Base-by-base conservation (phyloP, 2,113 vertebrate genomes). In the Atherinomorus stipes region DNA sequence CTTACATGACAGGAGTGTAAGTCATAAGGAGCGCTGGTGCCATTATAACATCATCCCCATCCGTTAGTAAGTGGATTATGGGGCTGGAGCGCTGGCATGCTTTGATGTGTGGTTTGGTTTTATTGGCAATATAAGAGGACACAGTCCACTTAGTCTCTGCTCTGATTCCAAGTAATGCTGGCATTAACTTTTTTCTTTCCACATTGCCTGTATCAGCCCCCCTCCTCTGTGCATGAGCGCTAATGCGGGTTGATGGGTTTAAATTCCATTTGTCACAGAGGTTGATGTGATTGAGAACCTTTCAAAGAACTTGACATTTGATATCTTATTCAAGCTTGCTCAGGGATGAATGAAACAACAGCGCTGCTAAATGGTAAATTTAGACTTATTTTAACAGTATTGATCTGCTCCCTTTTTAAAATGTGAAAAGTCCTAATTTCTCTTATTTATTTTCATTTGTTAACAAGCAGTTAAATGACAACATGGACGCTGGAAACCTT, bases 1-100 rank as follows among this genome's bases (percentile, higher is more conserved):
- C 62, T 74, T 69, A 72, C 80, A 85, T 83, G 86, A 88, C 81
- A 88, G 78, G 62, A 87, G 81, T 83, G 85, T 78, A 87, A 83
- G 81, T 90, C 84, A 81, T 83, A 57, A 86, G 69, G 85, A 84
- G 79, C 71, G 51, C 82, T 80, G 73, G 71, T 85, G 74, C 84
- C 83, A 90, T 90, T 91, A 85, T 47, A 89, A 85, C 87, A 85
- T 90, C 84, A 80, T 90, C 74, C 81, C 82, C 84, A 85, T 87
- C 87, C 86, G 61, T 81, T 88, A 78, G 85, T 91, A 91, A 93
- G 87, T 93, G 86, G 85, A 94, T 94, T 92, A 90, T 58, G 69
- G 69, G 74, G 71, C 85, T 63, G 37, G 60, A 89, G 86, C 66
- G 47, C 85, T 84, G 84, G 78, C 91, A 81, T 76, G 79, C 83